Conservation (phyloP, 92 coral and sea anemone species). For the Epizoanthus rinbou region DNA sequence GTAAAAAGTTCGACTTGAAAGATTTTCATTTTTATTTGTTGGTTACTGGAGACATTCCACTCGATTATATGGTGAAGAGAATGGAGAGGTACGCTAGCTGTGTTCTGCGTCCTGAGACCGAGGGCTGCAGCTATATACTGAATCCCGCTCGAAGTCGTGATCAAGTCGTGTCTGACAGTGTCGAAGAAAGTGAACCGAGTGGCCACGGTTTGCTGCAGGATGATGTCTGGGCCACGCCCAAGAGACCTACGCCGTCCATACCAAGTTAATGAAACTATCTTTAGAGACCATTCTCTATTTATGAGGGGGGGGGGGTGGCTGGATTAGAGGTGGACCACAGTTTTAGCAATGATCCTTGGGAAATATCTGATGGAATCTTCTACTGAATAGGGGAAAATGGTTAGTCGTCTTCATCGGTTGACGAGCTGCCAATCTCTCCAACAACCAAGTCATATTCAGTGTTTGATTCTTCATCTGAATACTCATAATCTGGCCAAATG, state of each 20-base stretch:
- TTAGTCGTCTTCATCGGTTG: too few species aligned
- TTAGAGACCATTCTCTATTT: too few species aligned
- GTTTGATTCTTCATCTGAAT: too few species aligned
- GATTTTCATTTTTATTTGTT: constrained; percentile 78
- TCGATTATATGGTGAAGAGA: constrained; percentile 61
- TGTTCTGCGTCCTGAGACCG: constrained; percentile 15
- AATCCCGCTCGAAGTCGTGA: constrained; percentile 46
- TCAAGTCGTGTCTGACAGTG: not conserved
- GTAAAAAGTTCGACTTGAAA: constrained; percentile 68
- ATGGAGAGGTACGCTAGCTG: constrained; percentile 62
- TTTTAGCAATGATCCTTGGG: too few species aligned
- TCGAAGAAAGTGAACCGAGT: not conserved
- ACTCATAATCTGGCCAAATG: too few species aligned
- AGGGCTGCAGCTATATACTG: constrained; percentile 61
- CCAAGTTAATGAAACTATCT: not conserved
- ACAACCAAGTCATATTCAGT: too few species aligned
- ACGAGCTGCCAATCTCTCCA: too few species aligned
- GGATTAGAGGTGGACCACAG: too few species aligned
- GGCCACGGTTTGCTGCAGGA: not conserved
- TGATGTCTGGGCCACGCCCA: constrained; percentile 24
- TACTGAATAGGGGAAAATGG: too few species aligned
- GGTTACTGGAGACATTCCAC: constrained; percentile 64
- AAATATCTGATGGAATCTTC: too few species aligned
- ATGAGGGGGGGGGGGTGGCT: too few species aligned
- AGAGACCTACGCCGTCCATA: not conserved